Evolutionary conservation across 2,797 vertebrate species (phyloP).

Genomic region (Hybognathus amarus): DNA sequence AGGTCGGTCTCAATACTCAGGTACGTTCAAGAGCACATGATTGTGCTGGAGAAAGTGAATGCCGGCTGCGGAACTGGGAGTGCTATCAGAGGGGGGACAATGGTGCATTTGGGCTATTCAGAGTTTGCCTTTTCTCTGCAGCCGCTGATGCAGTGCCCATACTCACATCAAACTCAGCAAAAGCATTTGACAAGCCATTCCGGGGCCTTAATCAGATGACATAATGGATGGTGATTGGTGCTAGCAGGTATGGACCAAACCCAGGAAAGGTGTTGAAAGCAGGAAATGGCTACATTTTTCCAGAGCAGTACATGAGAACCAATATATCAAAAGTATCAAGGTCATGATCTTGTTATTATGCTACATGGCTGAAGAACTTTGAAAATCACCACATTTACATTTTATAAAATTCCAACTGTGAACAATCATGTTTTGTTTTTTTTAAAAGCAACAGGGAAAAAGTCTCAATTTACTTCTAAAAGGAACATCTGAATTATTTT

Average conservation of each 20-base stretch:
- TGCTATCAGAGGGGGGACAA: conserved; percentile 63
- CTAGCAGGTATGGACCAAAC: conserved; percentile 63
- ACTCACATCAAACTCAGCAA: conserved; percentile 71
- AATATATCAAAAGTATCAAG: conserved; percentile 20
- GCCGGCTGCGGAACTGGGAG: conserved; percentile 68
- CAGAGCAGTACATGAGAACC: neutral
- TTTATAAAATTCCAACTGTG: neutral
- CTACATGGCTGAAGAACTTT: neutral
- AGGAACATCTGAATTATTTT: neutral
- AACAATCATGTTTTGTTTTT: neutral
- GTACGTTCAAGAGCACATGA: conserved; percentile 77
- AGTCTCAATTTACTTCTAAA: neutral
- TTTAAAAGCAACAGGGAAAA: neutral
- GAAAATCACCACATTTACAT: neutral
- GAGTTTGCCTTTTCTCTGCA: conserved; percentile 71
- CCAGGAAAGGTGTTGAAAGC: conserved; percentile 43
- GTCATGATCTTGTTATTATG: neutral
- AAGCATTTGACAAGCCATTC: conserved; percentile 68
- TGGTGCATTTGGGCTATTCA: conserved; percentile 75
- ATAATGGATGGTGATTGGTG: conserved; percentile 73
- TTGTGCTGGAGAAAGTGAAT: conserved; percentile 77
- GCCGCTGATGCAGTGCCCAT: conserved; percentile 73
- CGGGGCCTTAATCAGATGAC: conserved; percentile 65
- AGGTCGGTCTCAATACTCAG: conserved; percentile 68
- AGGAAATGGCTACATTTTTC: conserved; percentile 26